A percentile compares a stretch with the other conserved stretches of the same genome.
Evolutionary conservation across 1,140 invertebrate species (phyloP).

Genomic region (Macrosteles quadrilineatus): DNA sequence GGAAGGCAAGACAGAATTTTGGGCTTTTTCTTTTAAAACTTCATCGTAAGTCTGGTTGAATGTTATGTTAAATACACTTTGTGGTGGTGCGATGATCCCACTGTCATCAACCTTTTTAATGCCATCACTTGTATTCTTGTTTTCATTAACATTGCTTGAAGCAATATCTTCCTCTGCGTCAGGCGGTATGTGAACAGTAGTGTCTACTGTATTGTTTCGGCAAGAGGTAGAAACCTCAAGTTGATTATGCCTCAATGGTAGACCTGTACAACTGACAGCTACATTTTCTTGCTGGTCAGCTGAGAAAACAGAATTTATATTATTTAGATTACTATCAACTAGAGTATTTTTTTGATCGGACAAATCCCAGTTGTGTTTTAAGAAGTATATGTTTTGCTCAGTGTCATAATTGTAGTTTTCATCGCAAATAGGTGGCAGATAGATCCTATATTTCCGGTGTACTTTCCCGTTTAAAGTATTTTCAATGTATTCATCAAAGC

Average conservation of each 20-base stretch:
- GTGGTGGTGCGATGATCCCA: too few species aligned
- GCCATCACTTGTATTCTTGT: too few species aligned
- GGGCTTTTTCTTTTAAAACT: not conserved
- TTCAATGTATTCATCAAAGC: constrained; percentile 9
- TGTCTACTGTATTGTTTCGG: too few species aligned
- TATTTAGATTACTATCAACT: not conserved
- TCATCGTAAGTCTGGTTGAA: constrained; percentile 5
- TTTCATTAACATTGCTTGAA: too few species aligned
- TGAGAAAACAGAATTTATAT: not conserved
- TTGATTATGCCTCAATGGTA: too few species aligned
- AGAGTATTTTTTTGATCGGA: not conserved
- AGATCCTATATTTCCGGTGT: not conserved
- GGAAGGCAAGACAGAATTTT: not conserved
- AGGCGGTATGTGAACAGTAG: too few species aligned
- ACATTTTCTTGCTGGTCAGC: too few species aligned
- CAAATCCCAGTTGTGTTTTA: not conserved
- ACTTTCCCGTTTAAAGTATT: constrained; percentile 6
- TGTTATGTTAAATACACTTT: not conserved
- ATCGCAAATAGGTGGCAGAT: not conserved
- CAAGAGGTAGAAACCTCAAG: too few species aligned
- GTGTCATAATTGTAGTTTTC: not conserved
- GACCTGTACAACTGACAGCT: too few species aligned
- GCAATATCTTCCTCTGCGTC: too few species aligned
- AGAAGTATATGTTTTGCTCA: not conserved
- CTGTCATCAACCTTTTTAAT: too few species aligned